Evolutionary conservation across 2,797 vertebrate species (phyloP).

Genomic region (Emydoidea blandingii): DNA sequence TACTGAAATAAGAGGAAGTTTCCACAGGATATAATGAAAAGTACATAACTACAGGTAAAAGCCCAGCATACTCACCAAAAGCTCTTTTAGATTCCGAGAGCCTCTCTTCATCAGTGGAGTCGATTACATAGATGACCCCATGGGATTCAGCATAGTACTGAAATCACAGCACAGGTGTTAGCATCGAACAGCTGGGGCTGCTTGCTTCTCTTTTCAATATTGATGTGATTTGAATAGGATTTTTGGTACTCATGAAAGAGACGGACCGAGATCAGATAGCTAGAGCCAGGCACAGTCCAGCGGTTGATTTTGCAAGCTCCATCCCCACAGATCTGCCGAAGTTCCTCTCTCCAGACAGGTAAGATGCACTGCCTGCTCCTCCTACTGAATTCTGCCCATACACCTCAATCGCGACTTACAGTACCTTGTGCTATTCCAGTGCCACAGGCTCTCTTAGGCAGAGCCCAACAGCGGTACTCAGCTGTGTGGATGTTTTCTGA

Average conservation of each 20-base stretch:
- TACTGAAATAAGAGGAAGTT: not conserved
- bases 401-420: not conserved
- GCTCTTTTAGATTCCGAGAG: slow-evolving; percentile 93
- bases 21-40: accelerated
- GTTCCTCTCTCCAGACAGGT: not conserved
- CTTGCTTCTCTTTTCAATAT: not conserved
- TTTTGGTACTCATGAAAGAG: not conserved
- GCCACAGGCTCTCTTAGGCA: not conserved
- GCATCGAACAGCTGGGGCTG: accelerated
- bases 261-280: not conserved
- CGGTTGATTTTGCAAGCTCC: not conserved
- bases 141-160: slow-evolving; percentile 99
- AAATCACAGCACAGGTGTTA: not conserved
- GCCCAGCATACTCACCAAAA: slow-evolving; percentile 86
- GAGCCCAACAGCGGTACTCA: not conserved
- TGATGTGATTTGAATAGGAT: not conserved
- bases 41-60: not conserved
- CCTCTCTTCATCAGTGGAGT: slow-evolving; percentile 95
- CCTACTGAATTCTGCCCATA: not conserved
- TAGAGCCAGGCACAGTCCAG: not conserved
- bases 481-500: not conserved
- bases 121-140: slow-evolving; percentile 96
- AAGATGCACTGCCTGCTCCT: accelerated
- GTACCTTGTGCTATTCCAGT: not conserved
- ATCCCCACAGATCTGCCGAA: not conserved